phyloP scores from a whole-genome alignment of 2,888 invertebrate genomes.

The Drosophila paramelanica region DNA sequence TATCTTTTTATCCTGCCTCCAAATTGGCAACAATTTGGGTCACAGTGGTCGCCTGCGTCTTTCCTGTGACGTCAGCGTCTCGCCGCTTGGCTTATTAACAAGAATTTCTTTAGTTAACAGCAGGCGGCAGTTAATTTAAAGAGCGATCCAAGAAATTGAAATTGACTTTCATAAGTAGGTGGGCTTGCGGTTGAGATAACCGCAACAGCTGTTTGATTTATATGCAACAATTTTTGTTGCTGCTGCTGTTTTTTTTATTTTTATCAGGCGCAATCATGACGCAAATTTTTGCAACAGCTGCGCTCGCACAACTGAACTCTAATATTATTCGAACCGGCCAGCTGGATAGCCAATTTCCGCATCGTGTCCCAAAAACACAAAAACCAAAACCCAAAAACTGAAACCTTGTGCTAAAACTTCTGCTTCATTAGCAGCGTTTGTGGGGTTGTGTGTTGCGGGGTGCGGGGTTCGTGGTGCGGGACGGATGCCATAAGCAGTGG shows the following conservation, averaged over 20 bases:
- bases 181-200: constrained; percentile 32
- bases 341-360: constrained; percentile 21
- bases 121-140: constrained; percentile 52
- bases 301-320: constrained; percentile 32
- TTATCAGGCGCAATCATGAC: constrained; percentile 47
- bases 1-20: neutral
- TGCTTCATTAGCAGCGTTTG: constrained; percentile 50
- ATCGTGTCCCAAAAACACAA: constrained; percentile 10
- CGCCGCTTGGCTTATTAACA: constrained; percentile 29
- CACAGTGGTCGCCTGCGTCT: constrained; percentile 36
- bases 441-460: constrained; percentile 10
- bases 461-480: neutral
- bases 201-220: constrained; percentile 60
- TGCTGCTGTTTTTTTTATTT: constrained; percentile 11
- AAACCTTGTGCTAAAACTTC: constrained; percentile 27
- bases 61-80: constrained; percentile 52
- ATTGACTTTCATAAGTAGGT: constrained; percentile 30
- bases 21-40: constrained; percentile 50
- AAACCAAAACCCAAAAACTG: neutral
- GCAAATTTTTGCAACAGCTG: constrained; percentile 55
- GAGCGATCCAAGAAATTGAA: constrained; percentile 23
- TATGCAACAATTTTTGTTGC: constrained; percentile 32
- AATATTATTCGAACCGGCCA: constrained; percentile 21
- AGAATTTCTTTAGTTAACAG: constrained; percentile 40
- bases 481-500: constrained; percentile 41